Percentiles rank a stretch among this genome's conserved stretches.
Evolutionary conservation across 2,797 vertebrate genomes (phyloP).

Genomic region (Sciurus vulgaris): DNA sequence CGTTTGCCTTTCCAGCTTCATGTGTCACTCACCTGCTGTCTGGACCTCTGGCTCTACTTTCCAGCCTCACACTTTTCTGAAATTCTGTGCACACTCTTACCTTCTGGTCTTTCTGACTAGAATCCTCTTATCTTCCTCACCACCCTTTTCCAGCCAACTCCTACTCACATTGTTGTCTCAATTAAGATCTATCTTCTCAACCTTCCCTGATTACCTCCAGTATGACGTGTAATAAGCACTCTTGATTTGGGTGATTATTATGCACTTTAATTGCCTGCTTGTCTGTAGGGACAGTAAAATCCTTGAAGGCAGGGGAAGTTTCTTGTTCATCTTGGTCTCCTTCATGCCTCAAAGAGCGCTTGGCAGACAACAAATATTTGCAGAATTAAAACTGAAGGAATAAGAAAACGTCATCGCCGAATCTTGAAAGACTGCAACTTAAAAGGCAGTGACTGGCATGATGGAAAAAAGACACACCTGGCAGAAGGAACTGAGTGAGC

Average conservation of each 20-base stretch:
- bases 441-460: neutral
- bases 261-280: neutral
- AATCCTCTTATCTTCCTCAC: neutral
- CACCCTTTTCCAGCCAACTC: neutral
- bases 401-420: neutral
- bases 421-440: neutral
- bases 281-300: neutral
- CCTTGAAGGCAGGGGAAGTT: neutral
- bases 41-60: neutral
- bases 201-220: neutral
- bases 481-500: neutral
- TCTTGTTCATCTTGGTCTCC: neutral
- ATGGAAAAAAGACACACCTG: neutral
- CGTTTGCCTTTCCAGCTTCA: neutral
- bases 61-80: neutral
- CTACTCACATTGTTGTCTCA: neutral
- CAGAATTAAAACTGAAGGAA: neutral
- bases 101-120: neutral
- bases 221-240: too few relatives aligned
- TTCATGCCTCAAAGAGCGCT: neutral
- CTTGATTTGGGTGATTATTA: neutral
- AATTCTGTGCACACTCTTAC: neutral
- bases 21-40: neutral
- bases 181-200: neutral
- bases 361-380: constrained; percentile 7